These are phyloP conservation scores for Merops nubicus DNA, from an alignment of 2,113 vertebrate species.

Conservation along the genomic window DNA sequence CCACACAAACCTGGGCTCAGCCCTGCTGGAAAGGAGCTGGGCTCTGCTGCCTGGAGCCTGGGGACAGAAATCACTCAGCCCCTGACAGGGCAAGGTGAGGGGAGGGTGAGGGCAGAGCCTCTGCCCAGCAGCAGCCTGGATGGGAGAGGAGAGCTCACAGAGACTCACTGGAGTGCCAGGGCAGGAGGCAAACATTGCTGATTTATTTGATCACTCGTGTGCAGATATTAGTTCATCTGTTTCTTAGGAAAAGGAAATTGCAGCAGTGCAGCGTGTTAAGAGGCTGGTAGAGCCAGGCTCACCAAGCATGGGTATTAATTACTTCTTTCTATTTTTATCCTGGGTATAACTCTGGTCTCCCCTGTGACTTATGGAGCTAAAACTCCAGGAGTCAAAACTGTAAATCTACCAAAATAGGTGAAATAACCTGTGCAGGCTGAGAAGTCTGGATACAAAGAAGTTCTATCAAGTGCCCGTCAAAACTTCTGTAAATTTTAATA, in stretches of 20 bases:
- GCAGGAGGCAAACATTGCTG: neutral
- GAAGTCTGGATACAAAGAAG: neutral
- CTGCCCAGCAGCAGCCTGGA: neutral
- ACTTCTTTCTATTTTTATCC: slow-evolving; percentile 42
- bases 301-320: slow-evolving; percentile 29
- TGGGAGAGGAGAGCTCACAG: neutral
- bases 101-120: neutral
- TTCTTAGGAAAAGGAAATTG: slow-evolving; percentile 21
- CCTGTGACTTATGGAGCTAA: slow-evolving; percentile 11
- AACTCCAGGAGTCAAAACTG: neutral
- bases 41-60: neutral
- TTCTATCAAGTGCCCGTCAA: neutral
- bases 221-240: neutral
- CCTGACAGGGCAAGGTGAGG: neutral
- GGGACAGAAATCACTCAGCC: neutral
- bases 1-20: neutral
- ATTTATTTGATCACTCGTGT: neutral
- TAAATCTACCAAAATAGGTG: neutral
- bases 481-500: neutral
- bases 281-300: neutral
- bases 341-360: neutral
- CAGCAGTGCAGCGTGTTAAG: neutral
- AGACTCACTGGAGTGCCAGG: neutral
- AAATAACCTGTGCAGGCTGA: neutral
- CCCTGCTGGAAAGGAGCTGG: neutral